Evolutionary conservation across 1,140 invertebrate genomes (phyloP), one percentile per base, ranked within the genome.

Genomic region (Aphidius gifuensis): DNA sequence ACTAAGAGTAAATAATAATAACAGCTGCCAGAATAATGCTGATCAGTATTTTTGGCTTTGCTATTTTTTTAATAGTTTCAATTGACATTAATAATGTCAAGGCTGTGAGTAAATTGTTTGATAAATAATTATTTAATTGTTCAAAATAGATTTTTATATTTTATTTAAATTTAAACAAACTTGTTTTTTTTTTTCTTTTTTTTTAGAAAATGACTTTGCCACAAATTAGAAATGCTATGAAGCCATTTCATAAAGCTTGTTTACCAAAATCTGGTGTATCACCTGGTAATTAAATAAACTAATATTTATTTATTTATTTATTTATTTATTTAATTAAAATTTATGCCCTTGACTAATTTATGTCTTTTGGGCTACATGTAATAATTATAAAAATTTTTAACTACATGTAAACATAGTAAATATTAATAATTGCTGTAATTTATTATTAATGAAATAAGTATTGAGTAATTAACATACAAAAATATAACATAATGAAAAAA

Each of bases 231-330:
- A 61, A 61, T 45, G 38, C 38, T 9, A 23, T 61, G 40, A 55
- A 46, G 16, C 59, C 59, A 39, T 40, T 55, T 16, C 21, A 16
- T 5, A 68, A 66, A 8, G 21, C 54, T 0, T 72, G 71, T 39
- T 9, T 51, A 23, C n/a, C 60, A 8, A 72, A 72, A 55, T 46
- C 51, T 16, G 62, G 61, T 1, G 56, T 49, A 3, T 46, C 56
- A 32, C 8, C 62, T n/a, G 71, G 71, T 72, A 44, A 61, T 49
- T 47, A 40, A 43, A 21, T 58, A 48, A 16, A 16, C 16, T 16
- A 16, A 16, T 16, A 16, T 16, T 16, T 16, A 16, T 16, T 1
- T 16, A 16, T 16, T 16, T 16, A 16, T 16, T 16, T 16, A 16
- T 16, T 16, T 16, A 16, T 16, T 16, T 16, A 16, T 16, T 16